Evolutionary conservation across 2,888 invertebrate species (phyloP).

Genomic region (Alitta virens): DNA sequence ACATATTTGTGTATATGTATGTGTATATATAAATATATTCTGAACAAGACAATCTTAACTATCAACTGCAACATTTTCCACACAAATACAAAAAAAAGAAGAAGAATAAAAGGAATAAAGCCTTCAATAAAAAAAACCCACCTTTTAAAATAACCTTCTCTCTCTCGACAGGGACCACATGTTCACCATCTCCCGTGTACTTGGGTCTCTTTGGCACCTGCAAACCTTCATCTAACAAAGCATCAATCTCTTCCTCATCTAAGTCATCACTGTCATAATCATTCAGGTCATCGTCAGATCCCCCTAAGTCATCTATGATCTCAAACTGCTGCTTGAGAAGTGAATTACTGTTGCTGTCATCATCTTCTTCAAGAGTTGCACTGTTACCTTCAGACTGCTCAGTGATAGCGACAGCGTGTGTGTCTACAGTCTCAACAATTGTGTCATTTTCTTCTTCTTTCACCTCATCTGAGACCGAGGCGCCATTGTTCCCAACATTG

Average conservation of each 20-base stretch:
- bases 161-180: constrained; percentile 19
- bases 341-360: not conserved
- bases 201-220: not conserved
- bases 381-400: no score
- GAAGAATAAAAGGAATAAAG: no score
- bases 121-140: no score
- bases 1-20: no score
- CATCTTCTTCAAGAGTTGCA: not conserved
- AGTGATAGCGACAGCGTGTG: not conserved
- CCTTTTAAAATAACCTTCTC: constrained; percentile 30
- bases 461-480: not conserved
- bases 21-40: no score
- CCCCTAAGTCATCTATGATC: constrained; percentile 25
- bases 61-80: no score
- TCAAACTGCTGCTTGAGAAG: constrained; percentile 15
- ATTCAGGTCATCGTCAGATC: constrained; percentile 13
- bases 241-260: constrained; percentile 30
- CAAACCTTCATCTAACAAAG: constrained; percentile 27
- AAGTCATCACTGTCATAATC: constrained; percentile 23
- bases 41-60: no score
- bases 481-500: no score
- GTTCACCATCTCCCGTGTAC: constrained; percentile 14
- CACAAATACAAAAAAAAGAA: no score
- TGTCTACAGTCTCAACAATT: not conserved
- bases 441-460: not conserved